phyloP scores from a whole-genome alignment of 2,888 invertebrate genomes.

The Phytoseiulus persimilis region DNA sequence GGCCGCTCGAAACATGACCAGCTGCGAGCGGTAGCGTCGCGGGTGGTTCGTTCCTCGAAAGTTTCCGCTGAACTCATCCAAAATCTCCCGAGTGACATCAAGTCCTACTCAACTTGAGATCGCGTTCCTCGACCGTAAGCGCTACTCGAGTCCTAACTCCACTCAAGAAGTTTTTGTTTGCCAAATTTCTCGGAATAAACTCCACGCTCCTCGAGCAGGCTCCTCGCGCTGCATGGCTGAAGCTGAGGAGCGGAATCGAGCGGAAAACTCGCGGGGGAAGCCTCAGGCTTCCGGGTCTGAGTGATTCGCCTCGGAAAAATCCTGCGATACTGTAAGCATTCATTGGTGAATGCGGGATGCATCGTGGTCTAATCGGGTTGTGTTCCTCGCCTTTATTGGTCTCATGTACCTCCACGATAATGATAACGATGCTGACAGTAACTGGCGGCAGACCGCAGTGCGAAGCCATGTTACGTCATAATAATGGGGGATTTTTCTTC shows the following conservation, averaged over 20 bases:
- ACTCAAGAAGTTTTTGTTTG: background rate
- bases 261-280: too few relatives aligned
- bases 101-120: background rate
- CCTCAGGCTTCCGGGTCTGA: too few relatives aligned
- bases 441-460: background rate
- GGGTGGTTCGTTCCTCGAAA: background rate
- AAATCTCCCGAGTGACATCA: background rate
- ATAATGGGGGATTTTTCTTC: background rate
- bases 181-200: background rate
- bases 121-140: background rate
- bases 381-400: too few relatives aligned
- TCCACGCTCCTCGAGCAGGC: background rate
- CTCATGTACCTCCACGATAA: background rate
- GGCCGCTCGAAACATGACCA: too few relatives aligned
- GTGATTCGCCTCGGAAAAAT: too few relatives aligned
- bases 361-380: too few relatives aligned
- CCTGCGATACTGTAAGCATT: too few relatives aligned
- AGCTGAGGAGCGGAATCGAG: background rate
- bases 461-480: background rate
- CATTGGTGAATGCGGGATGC: too few relatives aligned
- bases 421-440: background rate
- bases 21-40: background rate
- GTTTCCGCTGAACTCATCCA: background rate
- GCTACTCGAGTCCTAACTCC: background rate
- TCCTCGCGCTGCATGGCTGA: background rate